Evolutionary conservation across 2,797 vertebrate species (phyloP).

Genomic region (Artibeus jamaicensis): DNA sequence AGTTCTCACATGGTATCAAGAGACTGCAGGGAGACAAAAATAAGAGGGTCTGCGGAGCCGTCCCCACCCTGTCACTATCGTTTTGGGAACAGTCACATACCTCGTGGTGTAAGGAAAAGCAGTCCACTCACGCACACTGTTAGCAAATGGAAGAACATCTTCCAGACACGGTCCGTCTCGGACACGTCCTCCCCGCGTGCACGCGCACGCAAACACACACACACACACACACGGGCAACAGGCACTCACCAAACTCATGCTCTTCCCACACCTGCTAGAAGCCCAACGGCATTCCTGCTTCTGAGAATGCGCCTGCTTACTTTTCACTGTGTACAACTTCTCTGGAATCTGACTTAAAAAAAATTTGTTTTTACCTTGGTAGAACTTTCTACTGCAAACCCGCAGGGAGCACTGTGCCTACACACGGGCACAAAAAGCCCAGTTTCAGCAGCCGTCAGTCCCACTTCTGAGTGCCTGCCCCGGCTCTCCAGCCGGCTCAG

Average conservation of each 20-base stretch:
- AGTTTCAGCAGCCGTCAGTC: neutral
- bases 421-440: neutral
- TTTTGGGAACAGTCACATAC: neutral
- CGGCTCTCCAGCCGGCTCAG: neutral
- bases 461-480: neutral
- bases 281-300: neutral
- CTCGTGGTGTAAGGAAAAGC: neutral
- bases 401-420: neutral
- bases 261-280: neutral
- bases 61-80: neutral
- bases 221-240: accelerated
- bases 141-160: neutral
- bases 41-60: neutral
- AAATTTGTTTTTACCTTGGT: neutral
- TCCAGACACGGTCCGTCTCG: neutral
- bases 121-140: neutral
- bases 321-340: neutral
- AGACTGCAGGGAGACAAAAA: neutral
- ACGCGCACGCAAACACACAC: accelerated
- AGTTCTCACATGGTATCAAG: neutral
- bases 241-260: neutral
- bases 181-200: neutral
- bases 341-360: neutral
- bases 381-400: neutral
- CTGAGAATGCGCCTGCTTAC: neutral